A percentile compares a stretch with the other conserved stretches of the same genome.
Evolutionary conservation across 2,113 vertebrate genomes (phyloP).

Genomic region (Xenopus laevis): DNA sequence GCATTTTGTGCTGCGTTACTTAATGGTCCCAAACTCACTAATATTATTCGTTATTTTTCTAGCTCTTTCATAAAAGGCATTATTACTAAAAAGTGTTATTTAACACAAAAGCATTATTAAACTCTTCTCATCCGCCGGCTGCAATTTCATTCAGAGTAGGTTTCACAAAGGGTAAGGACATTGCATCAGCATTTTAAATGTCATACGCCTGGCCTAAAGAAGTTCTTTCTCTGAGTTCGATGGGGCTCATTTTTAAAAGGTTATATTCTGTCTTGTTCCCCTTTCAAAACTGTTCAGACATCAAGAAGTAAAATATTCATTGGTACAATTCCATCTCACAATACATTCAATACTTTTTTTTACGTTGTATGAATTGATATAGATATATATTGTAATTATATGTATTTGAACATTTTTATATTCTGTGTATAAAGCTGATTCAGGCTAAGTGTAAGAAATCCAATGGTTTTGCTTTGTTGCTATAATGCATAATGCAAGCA

Average conservation of each 20-base stretch:
- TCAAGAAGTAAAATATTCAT: conserved; percentile 9
- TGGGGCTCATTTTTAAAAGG: conserved; percentile 33
- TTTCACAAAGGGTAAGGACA: conserved; percentile 24
- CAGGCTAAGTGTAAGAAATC: no score
- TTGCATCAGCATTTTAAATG: conserved; percentile 34
- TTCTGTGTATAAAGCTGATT: no score
- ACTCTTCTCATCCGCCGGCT: background rate
- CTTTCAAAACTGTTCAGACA: conserved; percentile 20
- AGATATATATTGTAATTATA: background rate
- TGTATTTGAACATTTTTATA: background rate
- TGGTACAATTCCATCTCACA: background rate
- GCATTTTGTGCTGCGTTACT: conserved; percentile 8
- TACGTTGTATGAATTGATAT: background rate
- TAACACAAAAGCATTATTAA: conserved; percentile 41
- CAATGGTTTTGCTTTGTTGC: no score
- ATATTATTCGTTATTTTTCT: conserved; percentile 28
- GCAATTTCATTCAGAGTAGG: conserved; percentile 33
- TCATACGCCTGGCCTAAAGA: conserved; percentile 27
- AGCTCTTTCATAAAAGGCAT: conserved; percentile 30
- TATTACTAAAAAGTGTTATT: conserved; percentile 30
- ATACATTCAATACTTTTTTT: background rate
- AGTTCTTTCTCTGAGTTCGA: conserved; percentile 24
- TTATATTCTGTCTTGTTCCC: conserved; percentile 23
- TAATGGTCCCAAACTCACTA: conserved; percentile 25
- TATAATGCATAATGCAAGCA: no score